Evolutionary conservation across 2,797 vertebrate species (phyloP).

Genomic region (Tragelaphus oryx): DNA sequence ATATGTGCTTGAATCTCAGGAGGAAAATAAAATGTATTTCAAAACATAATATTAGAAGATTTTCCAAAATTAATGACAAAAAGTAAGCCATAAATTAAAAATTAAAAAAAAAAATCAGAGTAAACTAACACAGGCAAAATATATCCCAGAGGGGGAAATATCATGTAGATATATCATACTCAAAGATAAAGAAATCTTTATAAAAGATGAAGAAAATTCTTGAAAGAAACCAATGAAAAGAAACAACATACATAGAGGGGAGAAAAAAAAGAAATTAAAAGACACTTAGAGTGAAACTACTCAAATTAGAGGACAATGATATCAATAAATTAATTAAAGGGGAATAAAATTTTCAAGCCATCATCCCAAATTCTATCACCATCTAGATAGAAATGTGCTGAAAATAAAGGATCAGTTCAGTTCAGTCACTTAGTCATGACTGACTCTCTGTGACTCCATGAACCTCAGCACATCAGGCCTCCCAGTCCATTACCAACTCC

Average conservation of each 20-base stretch:
- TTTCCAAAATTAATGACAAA: not conserved
- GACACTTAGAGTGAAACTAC: not conserved
- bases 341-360: not conserved
- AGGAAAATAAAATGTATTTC: not conserved
- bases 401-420: not conserved
- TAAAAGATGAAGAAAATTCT: not conserved
- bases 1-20: not conserved
- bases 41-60: not conserved
- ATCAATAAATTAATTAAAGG: not conserved
- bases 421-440: rapidly evolving
- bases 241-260: not conserved
- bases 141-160: not conserved
- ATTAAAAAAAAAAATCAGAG: not conserved
- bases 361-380: not conserved
- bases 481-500: rapidly evolving
- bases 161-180: not conserved
- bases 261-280: not conserved
- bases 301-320: not conserved
- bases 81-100: not conserved
- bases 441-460: rapidly evolving
- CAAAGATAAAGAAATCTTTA: not conserved
- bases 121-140: not conserved
- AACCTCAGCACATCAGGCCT: too few species aligned
- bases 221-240: not conserved
- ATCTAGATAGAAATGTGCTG: not conserved